Evolutionary conservation across 2,888 invertebrate genomes (phyloP), one percentile per base, ranked within the genome.

Genomic region (Mycalesis mineus): DNA sequence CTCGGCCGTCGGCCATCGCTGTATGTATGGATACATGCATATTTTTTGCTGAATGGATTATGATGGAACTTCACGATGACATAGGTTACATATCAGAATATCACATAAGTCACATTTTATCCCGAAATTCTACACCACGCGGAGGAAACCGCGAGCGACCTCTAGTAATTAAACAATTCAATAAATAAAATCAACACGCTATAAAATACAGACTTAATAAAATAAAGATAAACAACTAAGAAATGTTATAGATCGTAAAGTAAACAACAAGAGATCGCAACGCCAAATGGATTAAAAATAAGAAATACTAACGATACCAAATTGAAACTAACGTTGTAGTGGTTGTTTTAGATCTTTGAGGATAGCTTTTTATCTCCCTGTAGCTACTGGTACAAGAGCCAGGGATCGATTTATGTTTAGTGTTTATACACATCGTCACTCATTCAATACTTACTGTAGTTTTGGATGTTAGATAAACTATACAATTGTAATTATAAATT

Each of bases 281-380:
- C 41, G 49, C 49, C 33, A 39, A 29, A 50, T 37, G 33, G 48
- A 49, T 49, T 41, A 52, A 52, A 45, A 45, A 13, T 37, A 45
- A 28, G 42, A 37, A 39, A 5, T 29, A 45, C 45, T 15, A 49
- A 48, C 40, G 41, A 54, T 48, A 47, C 48, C 42, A 58, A 58
- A 53, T 57, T 57, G 51, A 37, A 57, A 51, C 29, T 44, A 45
- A 41, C 44, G 53, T 54, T 36, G 45, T 13, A 45, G 29, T 45
- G 29, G 44, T 54, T 45, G 17, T 22, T 37, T 45, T 45, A 57
- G 45, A 39, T 31, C 45, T 50, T 31, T 29, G 45, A 51, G 51
- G 45, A 40, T 45, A 33, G 51, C 37, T 51, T 67, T 62, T 70
- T 71, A 66, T 73, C 70, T 70, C 67, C 70, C 68, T 14, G 31